Percentiles rank a stretch among this genome's conserved stretches.
Evolutionary conservation across 2,888 invertebrate species (phyloP).

Genomic region (Muscina levida): DNA sequence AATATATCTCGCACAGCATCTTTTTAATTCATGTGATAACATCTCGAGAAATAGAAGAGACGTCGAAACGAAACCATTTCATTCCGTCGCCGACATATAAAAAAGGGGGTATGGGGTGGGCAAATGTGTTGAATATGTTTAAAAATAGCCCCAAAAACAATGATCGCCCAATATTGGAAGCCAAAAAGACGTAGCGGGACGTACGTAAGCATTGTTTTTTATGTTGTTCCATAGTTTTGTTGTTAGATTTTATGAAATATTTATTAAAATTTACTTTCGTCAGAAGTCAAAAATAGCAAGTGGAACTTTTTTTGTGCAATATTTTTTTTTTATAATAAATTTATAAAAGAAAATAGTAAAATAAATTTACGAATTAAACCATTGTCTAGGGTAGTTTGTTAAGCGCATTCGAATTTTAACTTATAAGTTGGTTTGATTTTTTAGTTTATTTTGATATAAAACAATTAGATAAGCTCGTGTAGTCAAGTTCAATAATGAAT

Average conservation of each 20-base stretch:
- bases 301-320: slow-evolving; percentile 3
- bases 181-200: neutral
- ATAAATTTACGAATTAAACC: too few relatives aligned
- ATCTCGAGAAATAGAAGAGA: neutral
- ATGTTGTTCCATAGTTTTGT: slow-evolving; percentile 13
- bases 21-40: slow-evolving; percentile 6
- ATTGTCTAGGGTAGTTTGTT: too few relatives aligned
- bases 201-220: slow-evolving; percentile 44
- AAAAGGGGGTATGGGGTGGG: too few relatives aligned
- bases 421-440: too few relatives aligned
- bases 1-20: neutral
- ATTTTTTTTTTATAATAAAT: neutral
- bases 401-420: too few relatives aligned
- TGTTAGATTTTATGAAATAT: slow-evolving; percentile 24
- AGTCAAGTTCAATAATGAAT: too few relatives aligned
- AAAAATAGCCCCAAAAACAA: slow-evolving; percentile 6
- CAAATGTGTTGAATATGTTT: neutral
- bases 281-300: slow-evolving; percentile 41
- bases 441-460: too few relatives aligned
- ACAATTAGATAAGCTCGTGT: too few relatives aligned
- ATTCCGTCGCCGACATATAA: neutral
- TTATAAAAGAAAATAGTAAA: neutral
- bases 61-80: neutral
- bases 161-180: neutral
- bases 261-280: slow-evolving; percentile 40